These are phyloP conservation scores for Ispidina lecontei DNA, from an alignment of 2,797 vertebrate species.

Conservation along the genomic window DNA sequence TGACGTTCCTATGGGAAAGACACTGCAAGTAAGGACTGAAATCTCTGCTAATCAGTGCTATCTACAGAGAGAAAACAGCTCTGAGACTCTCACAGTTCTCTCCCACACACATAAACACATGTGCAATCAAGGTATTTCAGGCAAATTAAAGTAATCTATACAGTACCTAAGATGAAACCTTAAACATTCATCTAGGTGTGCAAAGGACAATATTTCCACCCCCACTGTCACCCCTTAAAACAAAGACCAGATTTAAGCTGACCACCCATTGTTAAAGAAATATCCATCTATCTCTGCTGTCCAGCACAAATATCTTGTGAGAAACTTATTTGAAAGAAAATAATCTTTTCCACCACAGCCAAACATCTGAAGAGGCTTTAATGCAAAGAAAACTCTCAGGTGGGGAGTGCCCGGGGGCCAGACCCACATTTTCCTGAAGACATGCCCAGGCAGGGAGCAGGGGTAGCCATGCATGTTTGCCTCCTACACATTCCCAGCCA, in stretches of 20 bases:
- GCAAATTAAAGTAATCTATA: background rate
- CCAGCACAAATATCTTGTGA: background rate
- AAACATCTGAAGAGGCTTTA: background rate
- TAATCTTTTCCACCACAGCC: background rate
- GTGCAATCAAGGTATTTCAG: background rate
- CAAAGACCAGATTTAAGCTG: background rate
- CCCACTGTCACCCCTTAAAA: background rate
- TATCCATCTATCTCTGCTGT: background rate
- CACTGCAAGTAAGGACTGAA: background rate
- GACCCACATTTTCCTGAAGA: background rate
- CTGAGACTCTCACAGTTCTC: background rate
- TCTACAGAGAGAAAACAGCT: background rate
- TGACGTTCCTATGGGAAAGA: constrained; percentile 82
- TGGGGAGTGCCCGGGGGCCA: background rate
- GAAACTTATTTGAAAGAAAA: background rate
- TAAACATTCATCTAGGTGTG: background rate
- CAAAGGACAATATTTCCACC: background rate
- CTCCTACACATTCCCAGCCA: background rate
- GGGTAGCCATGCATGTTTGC: background rate
- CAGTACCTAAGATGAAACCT: background rate
- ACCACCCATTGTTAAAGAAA: background rate
- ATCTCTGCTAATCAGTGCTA: background rate
- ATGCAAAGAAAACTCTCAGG: background rate
- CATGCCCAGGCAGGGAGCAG: background rate
- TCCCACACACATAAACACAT: background rate